Evolutionary conservation across 1,140 invertebrate species (phyloP), one percentile per base, ranked within the genome.

Genomic region (Pantala flavescens): DNA sequence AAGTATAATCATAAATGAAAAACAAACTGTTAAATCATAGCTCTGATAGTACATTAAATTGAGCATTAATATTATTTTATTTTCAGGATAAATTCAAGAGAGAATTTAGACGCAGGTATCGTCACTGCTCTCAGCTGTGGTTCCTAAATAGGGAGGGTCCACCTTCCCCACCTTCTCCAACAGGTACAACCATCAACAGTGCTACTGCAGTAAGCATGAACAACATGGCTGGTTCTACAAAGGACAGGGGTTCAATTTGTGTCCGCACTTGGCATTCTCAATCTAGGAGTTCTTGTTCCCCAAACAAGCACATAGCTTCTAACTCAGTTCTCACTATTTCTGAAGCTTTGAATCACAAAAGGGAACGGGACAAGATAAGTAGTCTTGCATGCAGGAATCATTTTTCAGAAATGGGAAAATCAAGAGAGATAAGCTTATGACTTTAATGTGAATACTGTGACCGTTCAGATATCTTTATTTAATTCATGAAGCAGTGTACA

Each of bases 71-170:
- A 21, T 63, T 21, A 7, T 12, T 19, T 21, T 63, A 63, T 19
- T 63, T 14, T 63, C 43, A 63, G 49, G 49, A 63, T 21, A 63
- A 63, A 63, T 63, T 63, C 49, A 63, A 63, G n/a, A 63, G 49
- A 12, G 49, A 63, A 12, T 63, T 63, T 12, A 16, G 49, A 5
- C 14, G 49, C 1, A 16, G 49, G 14, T 63, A 63, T 21, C 49
- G 49, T 21, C 49, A 63, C n/a, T 63, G 49, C n/a, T 63, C 49
- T 63, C 49, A 63, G 49, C 12, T 63, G 3, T 63, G 49, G 49
- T 63, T 63, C 49, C n/a, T 63, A 21, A 63, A 63, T 12, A 63
- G 49, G n/a, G 49, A 63, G 5, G 49, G 49, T 63, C 49, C 49
- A 19, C 49, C 49, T 3, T 21, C 49, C 14, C n/a, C 49, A 63